Percentiles rank a stretch among this genome's conserved stretches.
Evolutionary conservation across 2,113 vertebrate genomes (phyloP).

Genomic region (Neolamprologus modestus): DNA sequence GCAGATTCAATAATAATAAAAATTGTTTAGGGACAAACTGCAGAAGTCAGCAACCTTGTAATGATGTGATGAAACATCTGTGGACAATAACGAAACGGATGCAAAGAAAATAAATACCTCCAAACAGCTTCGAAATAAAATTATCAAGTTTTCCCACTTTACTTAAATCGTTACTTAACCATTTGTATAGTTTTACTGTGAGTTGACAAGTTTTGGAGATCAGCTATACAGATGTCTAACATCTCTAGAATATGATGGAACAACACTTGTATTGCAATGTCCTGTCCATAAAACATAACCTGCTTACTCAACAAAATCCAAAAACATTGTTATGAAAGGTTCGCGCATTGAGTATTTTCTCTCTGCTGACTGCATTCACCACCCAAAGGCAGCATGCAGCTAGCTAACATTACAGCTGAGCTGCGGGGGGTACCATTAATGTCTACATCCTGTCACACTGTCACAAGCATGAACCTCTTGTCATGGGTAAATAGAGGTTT

Average conservation of each 20-base stretch:
- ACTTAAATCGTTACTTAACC: neutral
- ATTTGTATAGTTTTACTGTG: neutral
- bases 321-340: neutral
- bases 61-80: neutral
- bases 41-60: neutral
- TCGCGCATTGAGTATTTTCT: neutral
- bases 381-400: neutral
- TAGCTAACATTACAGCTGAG: neutral
- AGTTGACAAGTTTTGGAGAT: neutral
- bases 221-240: neutral
- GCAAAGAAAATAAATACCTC: neutral
- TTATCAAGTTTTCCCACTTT: neutral
- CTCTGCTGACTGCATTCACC: neutral
- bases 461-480: neutral
- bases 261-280: neutral
- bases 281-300: neutral
- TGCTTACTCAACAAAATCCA: neutral
- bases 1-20: neutral
- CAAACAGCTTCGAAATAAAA: rapidly evolving
- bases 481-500: neutral
- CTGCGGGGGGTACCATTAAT: neutral
- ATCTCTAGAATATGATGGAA: neutral
- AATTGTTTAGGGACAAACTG: neutral
- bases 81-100: rapidly evolving
- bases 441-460: neutral